Evolutionary conservation across 2,113 vertebrate species (phyloP).

Genomic region (Proteles cristata): DNA sequence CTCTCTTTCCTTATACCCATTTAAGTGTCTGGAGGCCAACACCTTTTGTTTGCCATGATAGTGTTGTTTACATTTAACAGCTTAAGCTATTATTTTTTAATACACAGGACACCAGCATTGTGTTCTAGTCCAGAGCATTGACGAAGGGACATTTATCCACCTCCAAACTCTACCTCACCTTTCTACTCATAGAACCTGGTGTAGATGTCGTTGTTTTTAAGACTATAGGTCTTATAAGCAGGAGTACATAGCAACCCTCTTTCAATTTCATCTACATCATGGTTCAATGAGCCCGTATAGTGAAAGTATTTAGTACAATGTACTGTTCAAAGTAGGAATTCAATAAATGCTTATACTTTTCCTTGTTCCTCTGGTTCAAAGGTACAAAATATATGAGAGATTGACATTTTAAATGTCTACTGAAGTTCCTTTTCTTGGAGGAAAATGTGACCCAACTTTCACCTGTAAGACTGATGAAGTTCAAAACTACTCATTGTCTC

Average conservation of each 20-base stretch:
- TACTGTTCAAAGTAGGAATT: neutral
- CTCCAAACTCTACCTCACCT: neutral
- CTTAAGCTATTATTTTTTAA: neutral
- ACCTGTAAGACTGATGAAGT: slow-evolving; percentile 54
- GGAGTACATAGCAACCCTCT: neutral
- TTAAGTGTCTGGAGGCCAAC: neutral
- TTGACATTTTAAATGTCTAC: slow-evolving; percentile 36
- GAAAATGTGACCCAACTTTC: slow-evolving; percentile 32
- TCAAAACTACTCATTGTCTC: slow-evolving; percentile 49
- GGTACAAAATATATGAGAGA: neutral
- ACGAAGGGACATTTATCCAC: neutral
- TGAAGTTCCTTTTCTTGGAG: slow-evolving; percentile 10
- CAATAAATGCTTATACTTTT: neutral
- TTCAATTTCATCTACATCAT: neutral
- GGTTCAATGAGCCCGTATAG: neutral
- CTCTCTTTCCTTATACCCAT: neutral
- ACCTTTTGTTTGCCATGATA: neutral
- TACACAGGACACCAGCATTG: neutral
- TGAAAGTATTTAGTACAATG: neutral
- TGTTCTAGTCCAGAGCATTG: neutral
- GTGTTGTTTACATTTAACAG: neutral
- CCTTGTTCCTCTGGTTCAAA: neutral
- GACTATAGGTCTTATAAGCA: rapidly evolving
- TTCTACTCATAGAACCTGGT: neutral
- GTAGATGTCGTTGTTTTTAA: neutral